Evolutionary conservation across 2,113 vertebrate genomes (phyloP).

Genomic region (Brachypteracias leptosomus): DNA sequence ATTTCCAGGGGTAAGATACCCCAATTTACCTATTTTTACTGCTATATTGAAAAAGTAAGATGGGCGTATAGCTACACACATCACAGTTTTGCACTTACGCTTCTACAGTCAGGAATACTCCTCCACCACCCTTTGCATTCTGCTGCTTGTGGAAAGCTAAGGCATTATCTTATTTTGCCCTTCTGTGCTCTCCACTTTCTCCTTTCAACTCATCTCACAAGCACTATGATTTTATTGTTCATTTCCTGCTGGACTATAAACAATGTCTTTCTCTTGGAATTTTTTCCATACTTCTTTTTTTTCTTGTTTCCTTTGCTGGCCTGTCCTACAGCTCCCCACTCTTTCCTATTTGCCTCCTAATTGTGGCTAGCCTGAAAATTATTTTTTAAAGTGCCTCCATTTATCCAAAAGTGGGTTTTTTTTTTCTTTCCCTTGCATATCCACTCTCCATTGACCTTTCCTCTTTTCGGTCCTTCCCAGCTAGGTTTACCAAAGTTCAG

Average conservation of each 20-base stretch:
- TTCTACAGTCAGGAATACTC: background rate
- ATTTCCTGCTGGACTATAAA: conserved; percentile 24
- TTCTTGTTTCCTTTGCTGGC: background rate
- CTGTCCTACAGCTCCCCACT: background rate
- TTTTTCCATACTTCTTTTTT: background rate
- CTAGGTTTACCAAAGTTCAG: background rate
- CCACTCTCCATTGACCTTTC: background rate
- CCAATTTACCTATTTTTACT: background rate
- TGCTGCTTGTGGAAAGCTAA: background rate
- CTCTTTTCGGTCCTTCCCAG: background rate
- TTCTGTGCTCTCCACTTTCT: background rate
- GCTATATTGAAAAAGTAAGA: background rate
- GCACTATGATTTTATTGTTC: background rate
- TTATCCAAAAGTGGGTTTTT: background rate
- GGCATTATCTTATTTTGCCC: background rate
- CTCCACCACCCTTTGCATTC: background rate
- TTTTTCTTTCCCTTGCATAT: background rate
- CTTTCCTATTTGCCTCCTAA: background rate
- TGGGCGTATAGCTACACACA: background rate
- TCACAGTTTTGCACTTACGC: background rate
- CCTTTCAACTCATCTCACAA: background rate
- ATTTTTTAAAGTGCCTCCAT: background rate
- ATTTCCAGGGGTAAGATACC: background rate
- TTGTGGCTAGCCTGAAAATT: background rate
- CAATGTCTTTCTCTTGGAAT: background rate